Evolutionary conservation across 92 coral and sea anemone species (phyloP), one percentile per base, ranked within the genome.

Genomic region (Porites divaricata): DNA sequence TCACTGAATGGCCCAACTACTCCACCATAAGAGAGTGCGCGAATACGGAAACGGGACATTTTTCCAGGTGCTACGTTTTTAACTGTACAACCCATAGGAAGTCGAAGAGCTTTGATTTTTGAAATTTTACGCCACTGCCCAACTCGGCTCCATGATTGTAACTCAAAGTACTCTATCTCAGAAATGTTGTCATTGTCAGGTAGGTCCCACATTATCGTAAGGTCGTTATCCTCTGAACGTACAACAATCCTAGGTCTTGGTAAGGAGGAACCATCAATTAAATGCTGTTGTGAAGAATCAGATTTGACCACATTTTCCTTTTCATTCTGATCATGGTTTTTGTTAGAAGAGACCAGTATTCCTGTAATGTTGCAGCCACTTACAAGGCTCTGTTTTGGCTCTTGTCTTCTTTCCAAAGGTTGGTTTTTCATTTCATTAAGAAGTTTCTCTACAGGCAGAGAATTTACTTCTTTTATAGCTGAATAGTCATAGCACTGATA

Each of bases 21-120:
- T 35, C 85, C 85, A 28, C 61, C 15, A 2, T 9, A 20, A 13
- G 57, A 41, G 0, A 81, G 57, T n/a, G 77, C 85, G 20, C 85
- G 85, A 59, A 81, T 77, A 26, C 2, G 12, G 45, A 81, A 81
- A 1, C 6, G 20, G 6, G 19, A 52, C 28, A 25, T 28, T n/a
- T 21, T 69, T 54, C 61, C 53, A 14, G 75, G 69, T 41, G 35
- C 9, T 20, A 81, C 10, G 16, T 67, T 35, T 63, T 35, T 63
- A 56, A 81, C 23, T 20, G 21, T 81, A 45, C 70, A 81, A 21
- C 59, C 86, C 79, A 72, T 72, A 57, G 86, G 86, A 59, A 71
- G 86, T 62, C 23, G 20, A 2, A 57, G 53, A 17, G 78, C 61
- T 81, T 71, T 71, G 53, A 70, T 12, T 57, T 57, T n/a, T 0